Conservation (phyloP, 2,797 vertebrate species). For the Chromobotia macracanthus region DNA sequence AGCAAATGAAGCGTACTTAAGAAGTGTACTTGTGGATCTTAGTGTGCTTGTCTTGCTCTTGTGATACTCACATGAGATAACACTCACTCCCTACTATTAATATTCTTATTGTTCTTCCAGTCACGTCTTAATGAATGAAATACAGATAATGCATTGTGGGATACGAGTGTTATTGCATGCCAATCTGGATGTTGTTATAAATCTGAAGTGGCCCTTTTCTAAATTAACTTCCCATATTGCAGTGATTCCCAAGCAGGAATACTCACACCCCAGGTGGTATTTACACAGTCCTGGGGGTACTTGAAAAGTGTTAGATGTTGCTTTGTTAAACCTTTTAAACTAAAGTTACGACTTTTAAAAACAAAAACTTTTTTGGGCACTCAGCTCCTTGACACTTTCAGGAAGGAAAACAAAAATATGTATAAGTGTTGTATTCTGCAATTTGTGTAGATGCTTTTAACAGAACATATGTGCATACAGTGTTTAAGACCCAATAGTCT, state of each 20-base stretch:
- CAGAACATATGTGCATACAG: neutral
- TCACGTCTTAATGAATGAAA: slow-evolving; percentile 37
- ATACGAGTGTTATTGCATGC: neutral
- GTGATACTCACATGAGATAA: slow-evolving; percentile 42
- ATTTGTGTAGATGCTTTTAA: neutral
- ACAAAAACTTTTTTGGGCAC: neutral
- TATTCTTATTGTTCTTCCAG: slow-evolving; percentile 45
- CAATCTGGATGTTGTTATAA: slow-evolving; percentile 7
- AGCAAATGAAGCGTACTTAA: slow-evolving; percentile 49
- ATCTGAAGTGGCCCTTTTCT: slow-evolving; percentile 1
- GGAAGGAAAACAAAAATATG: neutral
- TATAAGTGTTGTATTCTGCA: neutral
- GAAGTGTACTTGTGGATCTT: slow-evolving; percentile 15
- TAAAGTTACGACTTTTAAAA: neutral
- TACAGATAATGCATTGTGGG: neutral
- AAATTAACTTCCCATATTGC: neutral
- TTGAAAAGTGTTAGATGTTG: neutral
- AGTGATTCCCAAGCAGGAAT: neutral
- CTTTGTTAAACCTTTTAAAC: neutral
- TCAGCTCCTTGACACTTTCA: neutral
- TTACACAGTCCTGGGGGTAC: neutral
- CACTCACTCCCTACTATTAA: slow-evolving; percentile 44
- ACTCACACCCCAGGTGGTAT: neutral
- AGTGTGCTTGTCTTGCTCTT: slow-evolving; percentile 22
- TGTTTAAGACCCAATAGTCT: neutral